Base-by-base conservation (phyloP, 2,888 invertebrate species). In the Chorisops tibialis region DNA sequence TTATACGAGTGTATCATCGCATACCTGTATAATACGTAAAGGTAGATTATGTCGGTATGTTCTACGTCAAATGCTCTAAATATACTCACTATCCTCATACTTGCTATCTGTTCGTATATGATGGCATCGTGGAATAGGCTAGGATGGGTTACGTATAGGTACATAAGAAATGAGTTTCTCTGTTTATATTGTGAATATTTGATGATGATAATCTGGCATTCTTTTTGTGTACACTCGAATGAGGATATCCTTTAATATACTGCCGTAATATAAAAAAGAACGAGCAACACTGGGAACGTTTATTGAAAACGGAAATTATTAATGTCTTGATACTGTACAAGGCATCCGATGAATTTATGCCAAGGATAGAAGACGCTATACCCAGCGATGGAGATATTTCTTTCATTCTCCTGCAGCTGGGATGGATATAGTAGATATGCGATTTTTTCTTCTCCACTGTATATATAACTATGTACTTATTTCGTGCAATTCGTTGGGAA, bases 301-400 rank as follows among this genome's bases (percentile, higher is more conserved):
- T 52, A 59, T 59, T 59, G 58, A 63, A 63, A 59, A 52, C 59
- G 59, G 52, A 52, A 63, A 63, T 63, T 63, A 63, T 63, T 63
- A 63, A 63, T 63, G 52, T 47, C 41, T 59, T 59, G 39, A 63
- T 63, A 50, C 59, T 51, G 21, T 45, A 51, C 38, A 51, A 45
- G 62, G 45, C 51, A 45, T 63, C 59, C 47, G 38, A 52, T 59
- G 52, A 63, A 63, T 63, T 45, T 47, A 63, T 63, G 52, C 45
- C 48, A 59, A 63, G 63, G 52, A 56, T 56, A 58, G 14, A 30
- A 30, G 30, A 35, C 24, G 30, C 30, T 7, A 35, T 52, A 37
- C 39, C 19, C 12, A n/a, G 5, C 9, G 38, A 9, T 39, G 18
- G 22, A 7, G 18, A 41, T 9, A 19, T 41, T 52, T 39, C n/a